Evolutionary conservation across 2,888 invertebrate species (phyloP).

Genomic region (Mythimna pallens): DNA sequence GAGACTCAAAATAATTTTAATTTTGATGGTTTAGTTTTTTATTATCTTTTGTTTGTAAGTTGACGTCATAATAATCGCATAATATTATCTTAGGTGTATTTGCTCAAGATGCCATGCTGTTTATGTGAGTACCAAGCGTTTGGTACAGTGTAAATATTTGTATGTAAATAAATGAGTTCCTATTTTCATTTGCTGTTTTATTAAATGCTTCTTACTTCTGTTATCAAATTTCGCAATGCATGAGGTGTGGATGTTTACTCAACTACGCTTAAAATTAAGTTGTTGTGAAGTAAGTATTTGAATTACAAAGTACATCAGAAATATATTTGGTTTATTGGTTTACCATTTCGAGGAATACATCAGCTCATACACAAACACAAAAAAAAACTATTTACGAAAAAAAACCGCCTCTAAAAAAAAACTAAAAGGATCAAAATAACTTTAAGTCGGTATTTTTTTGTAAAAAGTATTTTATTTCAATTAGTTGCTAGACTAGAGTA

Average conservation of each 20-base stretch:
- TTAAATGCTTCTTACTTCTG: conserved; percentile 58
- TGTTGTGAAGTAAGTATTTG: conserved; percentile 2
- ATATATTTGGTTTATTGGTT: background rate
- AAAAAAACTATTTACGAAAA: no score
- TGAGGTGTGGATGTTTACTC: conserved; percentile 5
- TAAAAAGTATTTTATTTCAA: no score
- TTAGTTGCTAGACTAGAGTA: no score
- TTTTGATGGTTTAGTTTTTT: conserved; percentile 40
- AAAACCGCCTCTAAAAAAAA: no score
- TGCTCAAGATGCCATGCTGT: conserved; percentile 89
- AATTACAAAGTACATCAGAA: background rate
- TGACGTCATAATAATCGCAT: conserved; percentile 63
- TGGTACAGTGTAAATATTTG: conserved; percentile 82
- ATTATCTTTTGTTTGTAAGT: conserved; percentile 46
- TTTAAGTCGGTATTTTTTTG: no score
- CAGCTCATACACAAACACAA: no score
- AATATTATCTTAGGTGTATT: conserved; percentile 78
- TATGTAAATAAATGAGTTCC: conserved; percentile 90
- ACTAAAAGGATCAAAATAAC: no score
- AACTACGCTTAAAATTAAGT: background rate
- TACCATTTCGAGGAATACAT: background rate
- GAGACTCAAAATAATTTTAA: conserved; percentile 52
- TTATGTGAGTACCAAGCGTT: conserved; percentile 67
- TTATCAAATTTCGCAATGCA: background rate
- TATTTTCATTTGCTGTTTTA: conserved; percentile 83